Evolutionary conservation across 2,113 vertebrate species (phyloP), one percentile per base, ranked within the genome.

Genomic region (Pluvianellus socialis): DNA sequence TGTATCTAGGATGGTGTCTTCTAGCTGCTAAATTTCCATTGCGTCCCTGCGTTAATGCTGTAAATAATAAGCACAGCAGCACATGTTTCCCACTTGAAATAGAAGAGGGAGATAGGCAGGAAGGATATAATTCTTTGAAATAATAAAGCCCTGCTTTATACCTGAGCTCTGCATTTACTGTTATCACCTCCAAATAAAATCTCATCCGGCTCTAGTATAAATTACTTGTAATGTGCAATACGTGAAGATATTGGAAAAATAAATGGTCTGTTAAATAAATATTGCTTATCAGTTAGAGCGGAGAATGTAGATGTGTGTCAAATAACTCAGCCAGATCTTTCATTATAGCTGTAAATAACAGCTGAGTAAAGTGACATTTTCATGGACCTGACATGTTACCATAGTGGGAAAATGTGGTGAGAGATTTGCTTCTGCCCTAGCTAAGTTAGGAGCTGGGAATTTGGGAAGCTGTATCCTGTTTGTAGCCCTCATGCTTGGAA

Each of bases 291-390:
- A 79, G 80, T 87, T 76, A 52, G 40, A 92, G 74, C 0, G 2
- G 74, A 79, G 92, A 92, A 85, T 53, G 77, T 91, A 82, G 91
- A 94, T 82, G 84, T 82, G 91, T 91, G 74, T 95, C 90, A 92
- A 89, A 94, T 96, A 96, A 90, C 91, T 94, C 91, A 91, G 89
- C 81, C 77, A 83, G 91, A 93, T 90, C 87, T 95, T 96, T 96
- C 95, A 94, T 96, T 97, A 82, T 40, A 83, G 94, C 92, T 94
- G 91, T 96, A 97, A 96, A 96, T 97, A 96, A 96, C 81, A 77
- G 93, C 94, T 95, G 91, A 97, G 90, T 79, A 76, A 93, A 94
- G 84, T 91, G 96, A 96, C 94, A 77, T 96, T 97, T 97, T 97
- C 97, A 95, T 83, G 81, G 95, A 87, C 50, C 86, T 92, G 89